Base-by-base conservation (phyloP, 1,140 invertebrate species). In the Drosophila nasuta region DNA sequence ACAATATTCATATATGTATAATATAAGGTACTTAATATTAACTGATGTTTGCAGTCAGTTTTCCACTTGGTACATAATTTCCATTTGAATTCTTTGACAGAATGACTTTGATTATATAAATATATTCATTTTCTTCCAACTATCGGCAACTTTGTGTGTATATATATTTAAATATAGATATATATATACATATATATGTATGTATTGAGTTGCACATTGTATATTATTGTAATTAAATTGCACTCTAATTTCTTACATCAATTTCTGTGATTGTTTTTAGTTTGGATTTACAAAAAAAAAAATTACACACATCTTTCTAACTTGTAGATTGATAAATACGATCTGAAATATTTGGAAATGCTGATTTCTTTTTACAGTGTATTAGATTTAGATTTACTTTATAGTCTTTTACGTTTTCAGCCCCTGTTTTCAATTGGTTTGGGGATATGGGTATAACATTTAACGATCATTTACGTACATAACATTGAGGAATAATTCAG, bases 191-290 rank as follows among this genome's bases (percentile, higher is more conserved):
- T 57, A 15, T 45, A 45, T 68, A 30, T 71, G 13, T 54, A 17
- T 56, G 15, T 56, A 35, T 56, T 54, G 41, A 41, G 30, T 64
- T 64, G 46, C 46, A 65, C 17, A 45, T 20, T 20, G 13, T 58
- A 52, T 33, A 30, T 33, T 58, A 43, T 58, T 38, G 6, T 67
- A 46, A 13, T 63, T 71, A 48, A 17, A 63, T 48, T 49, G 43
- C 30, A 66, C 43, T 66, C 69, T 72, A 72, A 30, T 66, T 72
- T 20, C 30, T 54, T 72, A 72, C 69, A 66, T 57, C 35, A 11
- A 58, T 43, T 58, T 66, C 4, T 11, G 15, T 49, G 45, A 72
- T 58, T 48, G 49, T 48, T 64, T 64, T 8, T 17, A 45, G 48
- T 46, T 45, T 13, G 59, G 13, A 56, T 33, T 3, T 25, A 25